phyloP scores from a whole-genome alignment of 2,888 invertebrate species.

The Linyphia triangularis region DNA sequence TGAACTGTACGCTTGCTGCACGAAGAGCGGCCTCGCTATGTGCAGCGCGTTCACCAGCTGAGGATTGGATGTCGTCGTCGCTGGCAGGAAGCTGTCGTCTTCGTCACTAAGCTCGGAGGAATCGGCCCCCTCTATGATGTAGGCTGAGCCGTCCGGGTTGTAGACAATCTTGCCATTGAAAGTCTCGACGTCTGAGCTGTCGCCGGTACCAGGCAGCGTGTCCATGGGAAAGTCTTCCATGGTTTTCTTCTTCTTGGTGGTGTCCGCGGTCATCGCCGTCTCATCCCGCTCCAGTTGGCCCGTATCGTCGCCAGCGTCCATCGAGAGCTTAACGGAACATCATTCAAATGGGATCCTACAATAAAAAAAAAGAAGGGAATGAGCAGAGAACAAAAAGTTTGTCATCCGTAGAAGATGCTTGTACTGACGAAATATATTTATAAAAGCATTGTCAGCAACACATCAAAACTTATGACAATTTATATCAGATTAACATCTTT shows the following conservation, averaged over 20 bases:
- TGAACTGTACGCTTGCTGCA: slow-evolving; percentile 77
- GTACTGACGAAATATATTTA: too few species aligned
- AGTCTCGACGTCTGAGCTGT: slow-evolving; percentile 88
- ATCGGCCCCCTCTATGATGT: slow-evolving; percentile 88
- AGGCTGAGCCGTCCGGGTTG: slow-evolving; percentile 97
- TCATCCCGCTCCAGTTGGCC: slow-evolving; percentile 52
- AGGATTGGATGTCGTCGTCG: slow-evolving; percentile 81
- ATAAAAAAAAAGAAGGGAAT: slow-evolving; percentile 14
- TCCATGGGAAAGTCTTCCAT: too few species aligned
- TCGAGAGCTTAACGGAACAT: slow-evolving; percentile 68
- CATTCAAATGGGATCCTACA: slow-evolving; percentile 67
- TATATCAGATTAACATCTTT: too few species aligned
- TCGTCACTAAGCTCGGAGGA: slow-evolving; percentile 85
- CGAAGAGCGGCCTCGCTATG: slow-evolving; percentile 86
- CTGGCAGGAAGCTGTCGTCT: slow-evolving; percentile 78
- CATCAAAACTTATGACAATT: too few species aligned
- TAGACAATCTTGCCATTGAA: slow-evolving; percentile 98
- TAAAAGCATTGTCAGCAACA: too few species aligned
- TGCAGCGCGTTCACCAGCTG: slow-evolving; percentile 92
- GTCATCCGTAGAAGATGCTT: too few species aligned
- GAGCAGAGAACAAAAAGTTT: too few species aligned
- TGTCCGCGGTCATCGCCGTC: slow-evolving; percentile 67
- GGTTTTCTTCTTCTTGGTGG: slow-evolving; percentile 40
- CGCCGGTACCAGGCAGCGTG: too few species aligned
- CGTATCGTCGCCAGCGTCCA: slow-evolving; percentile 73